phyloP scores from a whole-genome alignment of 2,113 vertebrate genomes.

The Xenus cinereus region DNA sequence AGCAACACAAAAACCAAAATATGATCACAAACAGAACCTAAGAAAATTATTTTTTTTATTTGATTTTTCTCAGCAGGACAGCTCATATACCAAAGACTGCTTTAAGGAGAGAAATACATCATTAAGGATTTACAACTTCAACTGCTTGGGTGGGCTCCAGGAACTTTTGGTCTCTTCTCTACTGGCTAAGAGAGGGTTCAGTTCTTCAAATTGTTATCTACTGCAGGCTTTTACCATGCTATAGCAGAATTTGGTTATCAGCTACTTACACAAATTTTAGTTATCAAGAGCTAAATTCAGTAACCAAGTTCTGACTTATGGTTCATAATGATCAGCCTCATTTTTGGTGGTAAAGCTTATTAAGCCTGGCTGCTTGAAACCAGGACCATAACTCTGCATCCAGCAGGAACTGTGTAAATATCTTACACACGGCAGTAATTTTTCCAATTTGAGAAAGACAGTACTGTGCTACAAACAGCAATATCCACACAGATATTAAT shows the following conservation, averaged over 20 bases:
- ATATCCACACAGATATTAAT: not conserved
- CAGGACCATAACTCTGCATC: not conserved
- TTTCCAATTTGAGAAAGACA: not conserved
- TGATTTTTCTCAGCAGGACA: not conserved
- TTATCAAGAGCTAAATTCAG: not conserved
- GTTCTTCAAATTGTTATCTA: not conserved
- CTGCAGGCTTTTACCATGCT: not conserved
- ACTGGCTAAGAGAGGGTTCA: not conserved
- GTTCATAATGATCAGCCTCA: not conserved
- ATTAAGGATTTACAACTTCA: not conserved
- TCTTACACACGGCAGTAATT: accelerated
- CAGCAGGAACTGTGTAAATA: not conserved
- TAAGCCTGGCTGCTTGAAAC: not conserved
- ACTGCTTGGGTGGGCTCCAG: not conserved
- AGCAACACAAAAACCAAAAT: not conserved
- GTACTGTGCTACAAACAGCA: not conserved
- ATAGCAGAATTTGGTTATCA: not conserved
- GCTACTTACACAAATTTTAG: not conserved
- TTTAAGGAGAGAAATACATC: not conserved
- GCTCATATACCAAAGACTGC: not conserved
- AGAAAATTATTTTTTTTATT: not conserved
- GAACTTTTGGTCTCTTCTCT: accelerated
- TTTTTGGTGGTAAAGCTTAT: not conserved
- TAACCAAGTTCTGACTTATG: not conserved
- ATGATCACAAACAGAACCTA: not conserved